A percentile compares a stretch with the other conserved stretches of the same genome.
These are phyloP conservation scores for Parnassius apollo DNA, from an alignment of 2,888 invertebrate species.

Conservation along the genomic window DNA sequence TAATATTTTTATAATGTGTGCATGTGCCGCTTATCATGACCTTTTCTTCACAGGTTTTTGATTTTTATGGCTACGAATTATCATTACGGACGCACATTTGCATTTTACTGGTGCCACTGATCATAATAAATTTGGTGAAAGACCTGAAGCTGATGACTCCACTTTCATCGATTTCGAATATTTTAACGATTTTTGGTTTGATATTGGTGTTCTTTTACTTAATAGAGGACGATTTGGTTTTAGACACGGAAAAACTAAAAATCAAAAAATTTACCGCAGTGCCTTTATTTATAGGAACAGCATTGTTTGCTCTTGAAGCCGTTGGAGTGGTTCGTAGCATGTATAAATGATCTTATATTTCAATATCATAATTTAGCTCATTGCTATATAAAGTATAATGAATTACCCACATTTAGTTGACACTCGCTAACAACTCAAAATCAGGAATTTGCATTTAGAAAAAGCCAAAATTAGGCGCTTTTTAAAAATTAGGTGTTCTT, in stretches of 20 bases:
- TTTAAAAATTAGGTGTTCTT: no score
- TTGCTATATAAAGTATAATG: no score
- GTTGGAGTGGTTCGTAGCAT: conserved; percentile 85
- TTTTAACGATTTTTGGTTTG: conserved; percentile 86
- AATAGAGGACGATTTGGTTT: conserved; percentile 82
- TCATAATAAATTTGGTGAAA: conserved; percentile 83
- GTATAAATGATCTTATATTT: no score
- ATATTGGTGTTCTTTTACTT: conserved; percentile 87
- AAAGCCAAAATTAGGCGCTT: no score
- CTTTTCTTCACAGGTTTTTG: conserved; percentile 63
- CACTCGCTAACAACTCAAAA: no score
- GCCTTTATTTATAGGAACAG: conserved; percentile 93
- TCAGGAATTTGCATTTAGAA: no score
- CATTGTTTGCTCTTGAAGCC: conserved; percentile 92
- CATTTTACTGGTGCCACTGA: conserved; percentile 81
- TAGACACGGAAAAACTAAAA: conserved; percentile 69
- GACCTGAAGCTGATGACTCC: conserved; percentile 89
- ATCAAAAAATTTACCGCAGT: conserved; percentile 75
- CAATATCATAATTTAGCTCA: no score
- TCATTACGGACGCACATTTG: conserved; percentile 80
- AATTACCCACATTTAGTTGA: no score
- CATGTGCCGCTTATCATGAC: background rate
- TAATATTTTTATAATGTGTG: no score
- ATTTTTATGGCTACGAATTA: conserved; percentile 54
- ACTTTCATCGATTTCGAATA: conserved; percentile 89